Evolutionary conservation across 1,140 invertebrate species (phyloP), one percentile per base, ranked within the genome.

Genomic region (Lepidurus apus): DNA sequence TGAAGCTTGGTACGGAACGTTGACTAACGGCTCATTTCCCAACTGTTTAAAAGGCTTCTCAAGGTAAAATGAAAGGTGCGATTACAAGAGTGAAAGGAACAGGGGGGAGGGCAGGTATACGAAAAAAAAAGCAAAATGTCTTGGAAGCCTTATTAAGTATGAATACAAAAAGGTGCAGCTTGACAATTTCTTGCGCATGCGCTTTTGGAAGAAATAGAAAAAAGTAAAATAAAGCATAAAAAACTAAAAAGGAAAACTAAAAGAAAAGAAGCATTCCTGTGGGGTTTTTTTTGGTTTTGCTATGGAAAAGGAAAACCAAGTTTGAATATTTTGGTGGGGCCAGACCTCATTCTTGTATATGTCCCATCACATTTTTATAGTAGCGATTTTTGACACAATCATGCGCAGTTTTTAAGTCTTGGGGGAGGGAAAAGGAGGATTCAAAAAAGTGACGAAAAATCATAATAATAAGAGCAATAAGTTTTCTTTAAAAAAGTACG

Each of bases 281-380:
- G n/a, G 53, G n/a, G n/a, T n/a, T n/a, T 65, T 65, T n/a, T 65
- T 65, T n/a, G 17, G 53, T 13, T 65, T 65, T 13, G 53, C 53
- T 65, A 34, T 34, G 53, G 9, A 65, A 21, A 65, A 65, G 6
- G 17, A 21, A 65, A 65, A 65, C 17, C 53, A 65, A 65, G 13
- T 65, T 21, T 76, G 34, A 43, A 21, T 42, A 42, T 76, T 43
- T 43, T 42, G 26, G 75, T 26, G 76, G 76, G 45, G 76, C 65
- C 10, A 65, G 76, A 77, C 65, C 26, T 77, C 76, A 45, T 77
- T 47, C 75, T 77, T 44, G 44, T 65, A 65, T 65, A 65, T 65
- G 53, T 65, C 53, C 53, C 53, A 65, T 65, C 53, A 65, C 53
- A 65, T 65, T n/a, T 34, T 65, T 65, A 65, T 65, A 65, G 53